These are phyloP conservation scores for Podarcis muralis DNA, from an alignment of 2,113 vertebrate genomes.

Conservation along the genomic window DNA sequence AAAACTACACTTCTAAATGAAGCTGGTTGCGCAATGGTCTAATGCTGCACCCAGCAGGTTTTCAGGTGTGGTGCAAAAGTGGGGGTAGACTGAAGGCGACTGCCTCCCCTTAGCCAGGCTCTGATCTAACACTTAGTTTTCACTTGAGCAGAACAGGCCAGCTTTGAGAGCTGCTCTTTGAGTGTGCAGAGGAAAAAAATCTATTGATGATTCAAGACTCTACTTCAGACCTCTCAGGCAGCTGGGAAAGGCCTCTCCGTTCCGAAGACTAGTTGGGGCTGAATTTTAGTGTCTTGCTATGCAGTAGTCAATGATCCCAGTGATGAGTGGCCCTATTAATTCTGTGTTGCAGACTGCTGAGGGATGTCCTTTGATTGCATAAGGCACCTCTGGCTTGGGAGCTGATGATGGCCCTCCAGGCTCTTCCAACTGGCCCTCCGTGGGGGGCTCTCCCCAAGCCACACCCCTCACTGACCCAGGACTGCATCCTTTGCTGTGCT, in stretches of 20 bases:
- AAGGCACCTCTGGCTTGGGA: too few relatives aligned
- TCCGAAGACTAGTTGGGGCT: constrained; percentile 47
- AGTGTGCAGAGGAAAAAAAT: neutral
- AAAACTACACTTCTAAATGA: neutral
- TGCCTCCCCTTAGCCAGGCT: neutral
- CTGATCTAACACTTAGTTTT: fast-evolving
- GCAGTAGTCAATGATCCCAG: constrained; percentile 8
- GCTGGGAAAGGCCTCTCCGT: neutral
- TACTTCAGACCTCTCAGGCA: neutral
- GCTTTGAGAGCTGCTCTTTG: fast-evolving
- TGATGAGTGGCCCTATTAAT: constrained; percentile 21
- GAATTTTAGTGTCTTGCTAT: constrained; percentile 21
- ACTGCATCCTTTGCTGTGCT: too few relatives aligned
- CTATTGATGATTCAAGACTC: neutral
- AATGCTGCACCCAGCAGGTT: neutral
- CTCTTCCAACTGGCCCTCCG: too few relatives aligned
- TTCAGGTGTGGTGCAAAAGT: neutral
- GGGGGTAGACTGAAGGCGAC: neutral
- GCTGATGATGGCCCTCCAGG: too few relatives aligned
- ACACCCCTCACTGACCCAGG: too few relatives aligned
- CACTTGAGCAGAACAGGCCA: fast-evolving
- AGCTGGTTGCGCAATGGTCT: neutral
- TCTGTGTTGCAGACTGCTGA: neutral
- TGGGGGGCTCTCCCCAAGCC: too few relatives aligned
- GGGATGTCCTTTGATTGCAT: neutral